Evolutionary conservation across 2,113 vertebrate genomes (phyloP).

Genomic region (Amazona vittata): DNA sequence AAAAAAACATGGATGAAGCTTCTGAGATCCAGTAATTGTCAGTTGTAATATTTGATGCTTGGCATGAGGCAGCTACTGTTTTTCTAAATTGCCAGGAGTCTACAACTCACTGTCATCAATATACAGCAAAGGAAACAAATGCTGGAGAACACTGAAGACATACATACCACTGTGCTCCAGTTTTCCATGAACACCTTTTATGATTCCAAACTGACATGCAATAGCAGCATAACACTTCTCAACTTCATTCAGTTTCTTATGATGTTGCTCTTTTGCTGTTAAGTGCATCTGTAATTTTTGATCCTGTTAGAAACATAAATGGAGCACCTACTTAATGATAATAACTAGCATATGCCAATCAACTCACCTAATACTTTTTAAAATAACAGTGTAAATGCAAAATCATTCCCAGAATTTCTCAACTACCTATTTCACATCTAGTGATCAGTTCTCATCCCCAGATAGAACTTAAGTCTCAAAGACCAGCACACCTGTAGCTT

Average conservation of each 20-base stretch:
- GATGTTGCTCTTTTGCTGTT: conserved; percentile 84
- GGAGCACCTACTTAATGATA: neutral
- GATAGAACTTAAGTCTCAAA: neutral
- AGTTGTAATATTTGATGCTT: neutral
- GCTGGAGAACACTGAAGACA: neutral
- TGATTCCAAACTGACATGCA: conserved; percentile 79
- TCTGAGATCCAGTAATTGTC: neutral
- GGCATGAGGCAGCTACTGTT: neutral
- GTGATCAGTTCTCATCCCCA: neutral
- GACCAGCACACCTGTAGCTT: neutral
- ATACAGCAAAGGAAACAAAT: neutral
- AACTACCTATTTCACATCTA: neutral
- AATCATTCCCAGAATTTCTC: neutral
- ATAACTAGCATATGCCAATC: neutral
- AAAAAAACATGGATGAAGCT: neutral
- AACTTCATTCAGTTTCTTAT: conserved; percentile 87
- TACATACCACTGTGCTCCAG: conserved; percentile 88
- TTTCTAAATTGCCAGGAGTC: neutral
- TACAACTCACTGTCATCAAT: neutral
- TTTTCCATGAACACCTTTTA: conserved; percentile 84
- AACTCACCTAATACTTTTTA: neutral
- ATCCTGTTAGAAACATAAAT: conserved; percentile 76
- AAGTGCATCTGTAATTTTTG: conserved; percentile 87
- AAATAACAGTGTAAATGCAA: neutral
- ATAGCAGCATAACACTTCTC: conserved; percentile 85